Conservation (phyloP, 2,113 vertebrate genomes). For the Xiphophorus couchianus region DNA sequence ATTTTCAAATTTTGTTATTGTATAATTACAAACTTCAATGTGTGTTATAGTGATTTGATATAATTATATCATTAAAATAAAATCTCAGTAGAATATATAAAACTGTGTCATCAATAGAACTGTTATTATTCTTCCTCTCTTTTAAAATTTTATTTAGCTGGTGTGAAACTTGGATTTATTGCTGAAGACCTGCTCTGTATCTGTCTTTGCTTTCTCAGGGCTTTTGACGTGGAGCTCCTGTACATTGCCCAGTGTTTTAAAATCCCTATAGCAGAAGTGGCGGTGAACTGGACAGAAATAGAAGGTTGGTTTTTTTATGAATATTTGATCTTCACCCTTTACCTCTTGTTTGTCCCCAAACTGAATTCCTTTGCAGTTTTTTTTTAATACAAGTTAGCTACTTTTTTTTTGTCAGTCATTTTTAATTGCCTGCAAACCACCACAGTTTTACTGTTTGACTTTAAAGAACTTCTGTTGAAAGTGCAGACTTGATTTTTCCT, state of each 20-base stretch:
- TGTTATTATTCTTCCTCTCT: neutral
- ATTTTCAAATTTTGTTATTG: too few relatives aligned
- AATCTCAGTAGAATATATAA: too few relatives aligned
- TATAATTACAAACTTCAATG: too few relatives aligned
- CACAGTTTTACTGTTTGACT: neutral
- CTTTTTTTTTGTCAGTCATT: neutral
- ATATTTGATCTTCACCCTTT: neutral
- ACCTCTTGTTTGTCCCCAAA: too few relatives aligned
- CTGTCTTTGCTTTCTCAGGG: constrained; percentile 78
- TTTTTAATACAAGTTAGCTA: neutral
- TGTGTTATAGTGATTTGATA: too few relatives aligned
- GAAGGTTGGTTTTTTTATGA: constrained; percentile 82
- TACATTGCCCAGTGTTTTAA: constrained; percentile 91
- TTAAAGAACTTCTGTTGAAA: neutral
- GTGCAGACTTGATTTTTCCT: constrained; percentile 37
- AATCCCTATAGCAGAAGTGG: constrained; percentile 94
- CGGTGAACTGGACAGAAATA: constrained; percentile 99
- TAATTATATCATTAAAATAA: too few relatives aligned
- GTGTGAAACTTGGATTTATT: neutral
- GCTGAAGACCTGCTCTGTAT: constrained; percentile 5
- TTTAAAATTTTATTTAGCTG: neutral
- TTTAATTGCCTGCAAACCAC: neutral
- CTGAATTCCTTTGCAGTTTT: too few relatives aligned
- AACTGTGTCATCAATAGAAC: too few relatives aligned
- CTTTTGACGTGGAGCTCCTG: constrained; percentile 96